A percentile compares a stretch with the other conserved stretches of the same genome.
Conservation (phyloP, 2,888 invertebrate species). For the Meliscaeva auricollis region DNA sequence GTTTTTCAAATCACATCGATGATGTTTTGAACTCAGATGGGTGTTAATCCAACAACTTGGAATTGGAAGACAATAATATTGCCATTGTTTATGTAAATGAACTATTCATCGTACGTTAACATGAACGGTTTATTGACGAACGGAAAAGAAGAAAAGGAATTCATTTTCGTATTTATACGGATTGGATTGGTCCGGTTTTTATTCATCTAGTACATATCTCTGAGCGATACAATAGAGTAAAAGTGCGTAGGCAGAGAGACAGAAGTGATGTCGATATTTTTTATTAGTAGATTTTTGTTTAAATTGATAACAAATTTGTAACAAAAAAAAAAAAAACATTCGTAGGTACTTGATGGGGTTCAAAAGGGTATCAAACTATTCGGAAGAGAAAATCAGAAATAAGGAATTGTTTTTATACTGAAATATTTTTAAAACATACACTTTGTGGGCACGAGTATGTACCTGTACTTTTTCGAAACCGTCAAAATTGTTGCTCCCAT, state of each 20-base stretch:
- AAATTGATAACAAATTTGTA: too few relatives aligned
- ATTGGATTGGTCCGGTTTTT: constrained; percentile 21
- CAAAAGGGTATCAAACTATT: too few relatives aligned
- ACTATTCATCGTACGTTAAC: constrained; percentile 45
- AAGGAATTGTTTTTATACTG: too few relatives aligned
- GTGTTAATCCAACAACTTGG: constrained; percentile 37
- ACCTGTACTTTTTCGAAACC: too few relatives aligned
- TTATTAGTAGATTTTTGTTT: too few relatives aligned
- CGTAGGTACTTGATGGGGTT: too few relatives aligned
- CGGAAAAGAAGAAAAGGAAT: constrained; percentile 9
- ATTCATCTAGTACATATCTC: constrained; percentile 11
- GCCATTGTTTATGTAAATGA: constrained; percentile 56
- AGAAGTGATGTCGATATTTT: constrained; percentile 8
- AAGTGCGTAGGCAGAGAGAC: constrained; percentile 34
- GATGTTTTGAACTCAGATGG: constrained; percentile 9
- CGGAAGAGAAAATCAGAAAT: too few relatives aligned
- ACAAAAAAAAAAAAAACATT: too few relatives aligned
- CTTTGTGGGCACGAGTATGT: too few relatives aligned
- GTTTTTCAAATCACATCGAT: not conserved
- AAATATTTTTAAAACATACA: too few relatives aligned
- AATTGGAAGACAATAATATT: constrained; percentile 47
- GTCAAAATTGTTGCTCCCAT: too few relatives aligned
- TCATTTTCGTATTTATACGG: constrained; percentile 1
- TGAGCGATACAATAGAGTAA: not conserved
- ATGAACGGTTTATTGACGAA: constrained; percentile 45